Base-by-base conservation (phyloP, 2,888 invertebrate species). In the Sarcophaga variegata region DNA sequence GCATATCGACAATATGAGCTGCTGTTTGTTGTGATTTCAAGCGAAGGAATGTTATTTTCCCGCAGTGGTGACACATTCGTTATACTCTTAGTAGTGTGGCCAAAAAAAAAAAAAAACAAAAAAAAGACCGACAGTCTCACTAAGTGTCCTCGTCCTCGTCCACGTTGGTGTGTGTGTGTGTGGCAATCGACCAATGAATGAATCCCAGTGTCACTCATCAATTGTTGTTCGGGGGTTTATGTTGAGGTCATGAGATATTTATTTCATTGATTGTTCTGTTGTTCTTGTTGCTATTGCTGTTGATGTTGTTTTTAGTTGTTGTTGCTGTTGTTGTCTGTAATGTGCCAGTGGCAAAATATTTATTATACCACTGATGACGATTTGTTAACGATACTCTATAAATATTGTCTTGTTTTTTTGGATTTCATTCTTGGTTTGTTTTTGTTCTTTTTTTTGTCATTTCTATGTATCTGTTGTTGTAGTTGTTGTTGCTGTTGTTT, bases 301-400 rank as follows among this genome's bases (percentile, higher is more conserved):
- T 54, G 14, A 10, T 17, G 5, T 54, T 54, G n/a, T 60, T 72
- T 59, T 59, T 4, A 27, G 10, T 25, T 25, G 14, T 25, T 66
- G 66, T 25, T 66, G 14, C 22, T n/a, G 63, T 47, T 37, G 78
- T 75, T 81, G 84, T 76, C 80, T 76, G 84, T 85, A 85, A 85
- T 72, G 84, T 85, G 86, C 77, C 83, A 81, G 62, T 78, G 77
- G 69, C 64, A 81, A 78, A 87, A 87, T 84, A 87, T 87, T 84
- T 87, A 87, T 87, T 83, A 81, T 79, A 79, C 83, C 84, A 87
- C 71, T 81, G 87, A 81, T 87, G 87, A 87, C 83, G 87, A 84
- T 87, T 87, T 84, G 87, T 76, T 81, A 87, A 87, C 87, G 87
- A 87, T 84, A 87, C 81, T 87, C 87, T 67, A 87, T 87, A 84